Evolutionary conservation across 2,888 invertebrate genomes (phyloP), one percentile per base, ranked within the genome.

Genomic region (Chrysolina haemoptera): DNA sequence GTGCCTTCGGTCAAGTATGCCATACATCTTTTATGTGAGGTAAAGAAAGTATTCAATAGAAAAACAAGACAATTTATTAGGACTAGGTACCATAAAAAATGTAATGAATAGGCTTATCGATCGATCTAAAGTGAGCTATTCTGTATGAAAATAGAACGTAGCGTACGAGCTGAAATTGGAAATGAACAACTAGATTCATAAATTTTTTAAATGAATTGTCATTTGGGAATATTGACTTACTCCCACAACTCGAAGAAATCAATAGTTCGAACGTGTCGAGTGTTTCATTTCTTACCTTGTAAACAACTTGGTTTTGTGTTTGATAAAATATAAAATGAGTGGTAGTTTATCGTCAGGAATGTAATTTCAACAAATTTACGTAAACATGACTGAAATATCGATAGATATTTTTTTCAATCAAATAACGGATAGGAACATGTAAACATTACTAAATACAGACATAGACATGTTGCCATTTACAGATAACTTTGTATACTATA

Each of bases 181-280:
- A 64, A 73, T 20, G 20, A 35, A 46, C 64, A 55, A 50, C 11
- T 9, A 35, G 62, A 27, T 62, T 27, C 53, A 55, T 68, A 22
- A 46, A 71, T 40, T 67, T 67, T 71, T 71, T 5, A 67, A 41
- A 18, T 55, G 50, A 62, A 20, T 53, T 11, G 3, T 16, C 16
- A 16, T 11, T 20, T 53, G 53, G 18, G 18, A 53, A 53, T 53
- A 53, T 53, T 18, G 20, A 22, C 20, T 53, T 12, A 18, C 53
- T 53, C 53, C 53, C 20, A 22, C 53, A 53, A 1, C 18, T 22
- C 12, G 22, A 53, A 53, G 18, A 11, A 53, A 53, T 53, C 53
- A 12, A 53, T 53, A 53, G 53, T 18, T 53, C 11, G 53, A 20
- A 53, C 12, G 20, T 20, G 16, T 16, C 16, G 5, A 35, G 48